Base-by-base conservation (phyloP, 1,140 invertebrate genomes). In the Lordiphosa stackelbergi region DNA sequence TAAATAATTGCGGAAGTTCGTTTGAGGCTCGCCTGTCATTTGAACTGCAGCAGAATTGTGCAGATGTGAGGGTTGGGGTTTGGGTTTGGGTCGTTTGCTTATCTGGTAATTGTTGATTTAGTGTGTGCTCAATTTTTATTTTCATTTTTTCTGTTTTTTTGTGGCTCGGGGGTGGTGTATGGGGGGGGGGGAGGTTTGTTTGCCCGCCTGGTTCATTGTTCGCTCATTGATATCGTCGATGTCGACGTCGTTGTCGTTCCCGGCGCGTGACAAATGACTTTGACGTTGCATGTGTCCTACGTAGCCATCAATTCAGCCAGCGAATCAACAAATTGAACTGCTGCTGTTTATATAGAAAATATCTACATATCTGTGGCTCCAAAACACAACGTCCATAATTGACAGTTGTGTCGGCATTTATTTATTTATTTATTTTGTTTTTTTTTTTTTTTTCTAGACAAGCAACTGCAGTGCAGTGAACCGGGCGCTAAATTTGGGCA, bases 61-160 rank as follows among this genome's bases (percentile, higher is more conserved):
- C 52, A 53, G 55, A 52, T 64, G 53, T 38, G 34, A 53, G 48
- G 52, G 37, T 41, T 42, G 42, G 40, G 43, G 46, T 46, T 24
- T 40, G 24, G 35, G 16, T 22, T 8, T 47, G 59, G 45, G 45
- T 62, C 55, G 65, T 53, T 74, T 56, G 74, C 74, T 83, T 77
- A 83, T 81, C 77, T 83, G 65, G 51, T 81, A 83, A 81, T 83
- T 81, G 77, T 84, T 81, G 77, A 83, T 84, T 81, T 81, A 83
- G 72, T 81, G 75, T 78, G 73, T 71, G 63, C 77, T 69, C 77
- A 77, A 72, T 74, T 83, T 81, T 83, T 13, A 45, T 45, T 45
- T 28, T 28, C 31, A 13, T 13, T 41, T 41, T 38, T 45, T 45
- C 28, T n/a, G n/a, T 72, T 74, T 70, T 74, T 81, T 47, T 58